Evolutionary conservation across 2,888 invertebrate genomes (phyloP), one percentile per base, ranked within the genome.

Genomic region (Chloroclystis v-ata): DNA sequence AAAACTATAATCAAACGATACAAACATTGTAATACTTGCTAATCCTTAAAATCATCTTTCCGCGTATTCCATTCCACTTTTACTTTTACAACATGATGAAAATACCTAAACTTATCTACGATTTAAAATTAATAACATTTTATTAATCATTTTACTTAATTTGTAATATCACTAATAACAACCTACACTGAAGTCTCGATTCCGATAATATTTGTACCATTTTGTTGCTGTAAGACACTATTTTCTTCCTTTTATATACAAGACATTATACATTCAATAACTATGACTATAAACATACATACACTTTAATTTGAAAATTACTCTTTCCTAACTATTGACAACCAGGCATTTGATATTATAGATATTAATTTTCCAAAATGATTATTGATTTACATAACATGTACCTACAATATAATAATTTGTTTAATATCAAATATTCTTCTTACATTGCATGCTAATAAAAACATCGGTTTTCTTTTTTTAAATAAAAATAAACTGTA

Each of bases 111-210:
- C 77, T 82, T 84, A 82, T 65, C 83, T 85, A 84, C 77, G 56
- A 63, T 79, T 71, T 76, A 70, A 81, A 85, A 85, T 82, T 75
- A 84, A 84, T 82, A 86, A 85, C 85, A 83, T 82, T 78, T 76
- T 69, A 67, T 78, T 71, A 68, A 51, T 71, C 67, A 72, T 60
- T 78, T 78, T 73, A 75, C 81, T 81, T 85, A 83, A 75, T 75
- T 76, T 78, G 76, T 84, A 83, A 78, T 86, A 85, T 85, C 83
- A 84, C 85, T 86, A 86, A 79, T 81, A 85, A 85, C 85, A 84
- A 82, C 72, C 84, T 85, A 85, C 82, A 78, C 84, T 77, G 81
- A 43, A 61, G 64, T 75, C 78, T 78, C 83, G 82, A 82, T 66
- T 78, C 75, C 78, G 71, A 69, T 66, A 51, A 51, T 10, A 25